phyloP scores from a whole-genome alignment of 2,797 vertebrate species.

The Allobates femoralis region DNA sequence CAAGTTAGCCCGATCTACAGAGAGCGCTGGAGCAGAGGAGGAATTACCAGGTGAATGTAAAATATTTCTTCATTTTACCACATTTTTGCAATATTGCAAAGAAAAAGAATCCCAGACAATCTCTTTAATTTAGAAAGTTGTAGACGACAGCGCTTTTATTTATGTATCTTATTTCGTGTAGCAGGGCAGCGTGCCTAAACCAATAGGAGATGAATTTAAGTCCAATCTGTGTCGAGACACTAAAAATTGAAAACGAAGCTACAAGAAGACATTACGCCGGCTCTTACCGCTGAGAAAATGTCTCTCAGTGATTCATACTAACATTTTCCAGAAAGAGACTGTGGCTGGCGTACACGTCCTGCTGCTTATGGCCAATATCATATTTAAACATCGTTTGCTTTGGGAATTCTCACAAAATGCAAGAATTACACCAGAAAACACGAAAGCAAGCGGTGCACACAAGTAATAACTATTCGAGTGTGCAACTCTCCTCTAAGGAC shows the following conservation, averaged over 20 bases:
- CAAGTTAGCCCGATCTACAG: too few relatives aligned
- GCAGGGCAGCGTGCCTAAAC: conserved; percentile 29
- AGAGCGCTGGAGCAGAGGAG: too few relatives aligned
- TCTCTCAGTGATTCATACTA: conserved; percentile 16
- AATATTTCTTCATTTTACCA: too few relatives aligned
- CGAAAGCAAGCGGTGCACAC: background rate
- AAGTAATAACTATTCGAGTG: background rate
- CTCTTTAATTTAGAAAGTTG: background rate
- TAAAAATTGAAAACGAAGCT: conserved; percentile 37
- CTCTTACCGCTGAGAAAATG: conserved; percentile 36
- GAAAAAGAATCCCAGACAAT: background rate
- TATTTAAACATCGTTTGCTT: conserved; percentile 11
- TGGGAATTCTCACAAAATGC: background rate
- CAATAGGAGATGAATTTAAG: conserved; percentile 22
- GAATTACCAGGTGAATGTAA: too few relatives aligned
- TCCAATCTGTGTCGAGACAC: conserved; percentile 18
- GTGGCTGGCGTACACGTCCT: background rate
- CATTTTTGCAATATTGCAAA: too few relatives aligned
- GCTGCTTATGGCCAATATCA: conserved; percentile 18
- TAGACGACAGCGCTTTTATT: background rate
- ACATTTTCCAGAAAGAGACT: conserved; percentile 28
- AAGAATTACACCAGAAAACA: background rate
- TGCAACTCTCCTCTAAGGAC: too few relatives aligned
- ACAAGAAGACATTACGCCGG: conserved; percentile 20
- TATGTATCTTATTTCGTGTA: background rate